Percentiles rank a stretch among this genome's conserved stretches.
These are phyloP conservation scores for Bryconaethiops microstoma DNA, from an alignment of 2,797 vertebrate genomes.

Conservation along the genomic window DNA sequence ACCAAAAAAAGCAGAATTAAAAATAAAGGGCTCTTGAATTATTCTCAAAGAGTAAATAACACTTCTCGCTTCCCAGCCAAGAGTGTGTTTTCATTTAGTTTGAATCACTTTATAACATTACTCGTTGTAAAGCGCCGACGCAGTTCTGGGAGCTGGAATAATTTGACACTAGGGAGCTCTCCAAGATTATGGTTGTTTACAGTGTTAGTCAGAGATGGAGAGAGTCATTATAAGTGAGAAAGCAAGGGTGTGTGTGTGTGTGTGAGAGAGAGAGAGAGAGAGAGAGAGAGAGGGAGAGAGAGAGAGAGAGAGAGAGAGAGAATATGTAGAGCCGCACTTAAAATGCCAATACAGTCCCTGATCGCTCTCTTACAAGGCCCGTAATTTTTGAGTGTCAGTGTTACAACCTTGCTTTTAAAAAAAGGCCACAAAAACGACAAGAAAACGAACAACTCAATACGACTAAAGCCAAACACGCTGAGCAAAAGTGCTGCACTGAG, in stretches of 20 bases:
- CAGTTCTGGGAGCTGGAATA: slow-evolving; percentile 40
- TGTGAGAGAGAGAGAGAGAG: slow-evolving; percentile 10
- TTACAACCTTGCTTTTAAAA: neutral
- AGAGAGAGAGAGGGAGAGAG: slow-evolving; percentile 35
- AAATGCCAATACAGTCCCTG: slow-evolving; percentile 3
- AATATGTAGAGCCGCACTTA: neutral
- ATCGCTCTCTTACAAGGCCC: slow-evolving; percentile 8
- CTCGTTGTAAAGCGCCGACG: neutral
- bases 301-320: neutral
- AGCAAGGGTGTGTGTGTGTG: slow-evolving; percentile 31
- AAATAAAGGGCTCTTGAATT: neutral
- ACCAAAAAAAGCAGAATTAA: neutral
- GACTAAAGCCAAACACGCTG: neutral
- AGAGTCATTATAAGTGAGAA: slow-evolving; percentile 50
- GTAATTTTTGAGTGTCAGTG: slow-evolving; percentile 18
- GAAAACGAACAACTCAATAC: neutral
- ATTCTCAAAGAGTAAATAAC: slow-evolving; percentile 16
- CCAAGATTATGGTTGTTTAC: slow-evolving; percentile 54
- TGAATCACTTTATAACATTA: slow-evolving; percentile 19
- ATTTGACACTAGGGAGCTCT: slow-evolving; percentile 47
- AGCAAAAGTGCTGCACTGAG: too few species aligned
- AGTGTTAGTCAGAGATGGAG: slow-evolving; percentile 47
- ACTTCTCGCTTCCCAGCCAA: neutral
- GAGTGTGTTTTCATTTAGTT: slow-evolving; percentile 6
- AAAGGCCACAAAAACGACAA: neutral